Percentiles rank a stretch among this genome's conserved stretches.
These are phyloP conservation scores for Donacobius atricapilla DNA, from an alignment of 2,113 vertebrate genomes.

Conservation along the genomic window DNA sequence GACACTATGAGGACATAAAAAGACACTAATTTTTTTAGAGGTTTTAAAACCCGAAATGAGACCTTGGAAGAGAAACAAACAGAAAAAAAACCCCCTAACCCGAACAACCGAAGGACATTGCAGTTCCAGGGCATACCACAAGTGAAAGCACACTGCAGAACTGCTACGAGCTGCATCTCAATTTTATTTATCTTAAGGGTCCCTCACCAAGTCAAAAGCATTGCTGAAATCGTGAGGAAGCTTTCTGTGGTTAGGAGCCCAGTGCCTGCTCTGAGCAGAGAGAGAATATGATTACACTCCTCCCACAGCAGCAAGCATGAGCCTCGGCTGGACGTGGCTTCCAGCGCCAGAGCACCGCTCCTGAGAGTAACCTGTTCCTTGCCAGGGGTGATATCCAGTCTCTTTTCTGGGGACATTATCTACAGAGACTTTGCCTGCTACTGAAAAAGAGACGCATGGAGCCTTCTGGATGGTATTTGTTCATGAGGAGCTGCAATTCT, in stretches of 20 bases:
- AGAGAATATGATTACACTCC: neutral
- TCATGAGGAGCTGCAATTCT: neutral
- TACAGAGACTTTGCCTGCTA: neutral
- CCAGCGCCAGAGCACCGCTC: neutral
- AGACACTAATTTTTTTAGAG: neutral
- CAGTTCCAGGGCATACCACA: neutral
- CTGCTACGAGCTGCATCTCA: neutral
- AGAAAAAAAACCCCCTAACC: neutral
- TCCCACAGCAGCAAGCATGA: neutral
- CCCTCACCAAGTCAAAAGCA: neutral
- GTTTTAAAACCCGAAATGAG: constrained; percentile 30
- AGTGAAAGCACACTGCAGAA: neutral
- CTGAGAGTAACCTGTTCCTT: neutral
- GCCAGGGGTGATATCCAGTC: neutral
- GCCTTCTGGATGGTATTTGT: neutral
- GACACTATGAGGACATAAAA: neutral
- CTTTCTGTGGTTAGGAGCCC: neutral
- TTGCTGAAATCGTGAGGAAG: neutral
- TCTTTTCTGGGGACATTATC: neutral
- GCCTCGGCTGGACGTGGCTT: neutral
- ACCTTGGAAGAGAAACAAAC: neutral
- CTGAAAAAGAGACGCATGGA: neutral
- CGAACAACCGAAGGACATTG: neutral
- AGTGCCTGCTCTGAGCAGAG: neutral
- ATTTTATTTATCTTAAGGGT: neutral